phyloP scores from a whole-genome alignment of 2,113 vertebrate species.

The Bufo gargarizans region DNA sequence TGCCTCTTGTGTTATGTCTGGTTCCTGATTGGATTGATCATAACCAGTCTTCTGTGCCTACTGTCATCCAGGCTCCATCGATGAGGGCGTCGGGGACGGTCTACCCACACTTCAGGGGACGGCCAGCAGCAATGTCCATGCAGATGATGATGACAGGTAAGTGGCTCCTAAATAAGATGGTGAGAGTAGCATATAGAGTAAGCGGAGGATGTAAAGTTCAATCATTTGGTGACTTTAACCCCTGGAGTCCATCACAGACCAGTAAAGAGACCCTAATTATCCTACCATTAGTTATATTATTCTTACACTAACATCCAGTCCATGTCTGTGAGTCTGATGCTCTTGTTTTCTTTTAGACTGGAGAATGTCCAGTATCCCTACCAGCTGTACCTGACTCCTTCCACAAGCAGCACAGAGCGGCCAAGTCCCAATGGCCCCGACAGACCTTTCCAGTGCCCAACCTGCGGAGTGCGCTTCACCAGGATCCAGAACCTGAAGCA shows the following conservation, averaged over 20 bases:
- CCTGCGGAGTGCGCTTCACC: constrained; percentile 96
- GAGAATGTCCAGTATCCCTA: constrained; percentile 96
- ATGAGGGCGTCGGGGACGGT: constrained; percentile 90
- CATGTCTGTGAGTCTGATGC: background rate
- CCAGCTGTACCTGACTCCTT: constrained; percentile 95
- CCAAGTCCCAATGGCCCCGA: constrained; percentile 92
- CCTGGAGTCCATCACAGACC: background rate
- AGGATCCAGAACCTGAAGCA: constrained; percentile 99
- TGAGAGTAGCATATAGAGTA: background rate
- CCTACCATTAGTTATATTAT: too few species aligned
- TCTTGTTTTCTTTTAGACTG: constrained; percentile 74
- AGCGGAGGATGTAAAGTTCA: too few species aligned
- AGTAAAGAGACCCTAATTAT: background rate
- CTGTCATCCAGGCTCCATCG: constrained; percentile 81
- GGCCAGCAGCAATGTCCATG: constrained; percentile 81
- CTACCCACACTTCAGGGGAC: constrained; percentile 87
- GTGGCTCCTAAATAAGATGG: constrained; percentile 51
- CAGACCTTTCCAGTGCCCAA: constrained; percentile 95
- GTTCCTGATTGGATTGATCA: background rate
- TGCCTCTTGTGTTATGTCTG: too few species aligned
- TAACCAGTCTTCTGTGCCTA: background rate
- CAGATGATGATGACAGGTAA: constrained; percentile 91
- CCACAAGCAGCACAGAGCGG: constrained; percentile 85
- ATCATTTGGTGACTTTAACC: too few species aligned
- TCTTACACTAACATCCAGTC: too few species aligned